Base-by-base conservation (phyloP, 2,113 vertebrate species). In the Riparia riparia region DNA sequence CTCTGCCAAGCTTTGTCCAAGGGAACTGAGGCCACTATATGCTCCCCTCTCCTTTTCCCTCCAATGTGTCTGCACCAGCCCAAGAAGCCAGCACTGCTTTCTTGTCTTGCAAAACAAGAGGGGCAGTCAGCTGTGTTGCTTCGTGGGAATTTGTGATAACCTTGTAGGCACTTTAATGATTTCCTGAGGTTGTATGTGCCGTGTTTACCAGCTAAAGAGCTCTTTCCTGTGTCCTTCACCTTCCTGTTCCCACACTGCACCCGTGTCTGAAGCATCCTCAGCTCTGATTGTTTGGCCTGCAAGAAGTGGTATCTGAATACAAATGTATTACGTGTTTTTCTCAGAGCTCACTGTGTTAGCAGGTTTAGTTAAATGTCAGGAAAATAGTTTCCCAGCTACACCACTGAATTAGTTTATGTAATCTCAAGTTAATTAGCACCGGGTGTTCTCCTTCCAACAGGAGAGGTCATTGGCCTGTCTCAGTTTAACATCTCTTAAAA, bases 151-250 rank as follows among this genome's bases (percentile, higher is more conserved):
- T 73, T 4, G 61, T 65, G 84, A 96, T 91, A 95, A 89, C 90
- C 78, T 85, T 57, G 50, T 45, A 82, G 89, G 57, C 53, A 26
- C 42, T 69, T 76, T 72, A 79, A 87, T 90, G 82, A 87, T 79
- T 97, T 96, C 79, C 95, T 95, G 89, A 80, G 84, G 65, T 58
- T 78, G 68, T 90, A 17, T 93, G 63, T n/a, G 78, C 61, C 89
- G 49, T 95, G 85, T 93, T 95, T 96, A 95, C 92, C 84, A 94
- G 86, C 87, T 91, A 77, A 95, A 92, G 50, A 89, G 89, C 65
- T 82, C 65, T 70, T 94, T 95, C 92, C 92, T 77, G 66, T 73
- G 90, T 95, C 90, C 94, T 95, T 78, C 78, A 54, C 73, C 81
- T 94, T 74, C 54, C 65, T 85, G 86, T 93, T 94, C 95, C 93